Percentiles rank a stretch among this genome's conserved stretches.
Evolutionary conservation across 2,113 vertebrate species (phyloP).

Genomic region (Tragelaphus scriptus): DNA sequence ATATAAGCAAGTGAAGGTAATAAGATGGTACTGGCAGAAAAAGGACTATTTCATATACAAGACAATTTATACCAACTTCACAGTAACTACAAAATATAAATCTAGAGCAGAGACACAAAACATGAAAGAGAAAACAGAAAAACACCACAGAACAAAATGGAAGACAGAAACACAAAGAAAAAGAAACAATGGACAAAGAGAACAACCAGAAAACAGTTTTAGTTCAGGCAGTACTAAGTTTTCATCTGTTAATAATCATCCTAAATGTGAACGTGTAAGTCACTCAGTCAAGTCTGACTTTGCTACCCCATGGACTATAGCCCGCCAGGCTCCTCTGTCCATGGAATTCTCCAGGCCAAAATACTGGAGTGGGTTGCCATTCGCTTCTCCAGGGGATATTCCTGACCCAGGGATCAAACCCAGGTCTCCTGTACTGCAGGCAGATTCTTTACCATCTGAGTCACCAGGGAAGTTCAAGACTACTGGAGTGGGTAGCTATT

Average conservation of each 20-base stretch:
- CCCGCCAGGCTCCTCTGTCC: not conserved
- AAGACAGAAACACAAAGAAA: not conserved
- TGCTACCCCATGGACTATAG: not conserved
- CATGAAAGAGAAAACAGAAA: not conserved
- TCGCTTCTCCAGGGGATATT: not conserved
- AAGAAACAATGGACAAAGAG: not conserved
- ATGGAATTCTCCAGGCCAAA: not conserved
- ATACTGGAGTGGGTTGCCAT: not conserved
- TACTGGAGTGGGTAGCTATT: not conserved
- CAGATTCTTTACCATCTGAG: not conserved
- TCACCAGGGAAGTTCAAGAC: not conserved
- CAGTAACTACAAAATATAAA: not conserved
- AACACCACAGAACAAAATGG: not conserved
- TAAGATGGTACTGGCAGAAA: not conserved
- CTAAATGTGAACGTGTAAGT: not conserved
- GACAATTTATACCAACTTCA: not conserved
- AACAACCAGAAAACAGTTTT: not conserved
- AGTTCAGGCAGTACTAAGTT: not conserved
- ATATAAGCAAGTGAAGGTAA: not conserved
- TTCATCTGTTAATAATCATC: not conserved
- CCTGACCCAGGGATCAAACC: not conserved
- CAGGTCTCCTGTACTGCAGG: not conserved
- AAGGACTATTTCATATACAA: not conserved
- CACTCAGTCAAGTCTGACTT: not conserved
- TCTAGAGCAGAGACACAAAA: not conserved